Percentiles rank a stretch among this genome's conserved stretches.
Evolutionary conservation across 2,113 vertebrate genomes (phyloP).

Genomic region (Notechis scutatus): DNA sequence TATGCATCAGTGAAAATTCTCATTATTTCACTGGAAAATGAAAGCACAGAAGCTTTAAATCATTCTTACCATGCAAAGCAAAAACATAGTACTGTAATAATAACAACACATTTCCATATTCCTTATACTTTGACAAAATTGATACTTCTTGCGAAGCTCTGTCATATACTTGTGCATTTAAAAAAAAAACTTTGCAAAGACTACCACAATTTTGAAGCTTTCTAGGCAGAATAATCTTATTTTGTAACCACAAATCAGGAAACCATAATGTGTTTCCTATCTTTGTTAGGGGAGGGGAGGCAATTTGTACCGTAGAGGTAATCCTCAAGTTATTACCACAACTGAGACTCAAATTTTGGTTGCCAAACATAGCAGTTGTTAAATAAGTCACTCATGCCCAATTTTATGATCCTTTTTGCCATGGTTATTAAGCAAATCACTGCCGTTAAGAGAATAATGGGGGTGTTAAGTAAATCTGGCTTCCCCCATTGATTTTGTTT

Average conservation of each 20-base stretch:
- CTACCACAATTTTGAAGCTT: neutral
- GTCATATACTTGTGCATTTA: constrained; percentile 30
- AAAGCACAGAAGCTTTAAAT: neutral
- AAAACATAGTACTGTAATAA: neutral
- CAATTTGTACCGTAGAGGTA: neutral
- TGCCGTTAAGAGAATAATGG: neutral
- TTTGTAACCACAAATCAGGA: constrained; percentile 60
- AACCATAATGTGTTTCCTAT: constrained; percentile 51
- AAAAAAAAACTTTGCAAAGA: constrained; percentile 29
- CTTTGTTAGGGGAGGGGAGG: constrained; percentile 44
- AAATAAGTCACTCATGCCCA: neutral
- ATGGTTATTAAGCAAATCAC: neutral
- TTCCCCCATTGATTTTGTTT: neutral
- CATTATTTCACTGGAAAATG: neutral
- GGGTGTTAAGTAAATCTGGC: neutral
- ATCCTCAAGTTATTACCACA: neutral
- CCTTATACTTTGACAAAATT: neutral
- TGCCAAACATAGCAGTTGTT: neutral
- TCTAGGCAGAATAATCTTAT: constrained; percentile 20
- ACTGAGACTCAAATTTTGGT: neutral
- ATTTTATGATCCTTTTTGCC: neutral
- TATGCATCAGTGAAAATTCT: neutral
- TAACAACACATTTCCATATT: neutral
- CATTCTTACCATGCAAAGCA: neutral
- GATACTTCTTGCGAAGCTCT: constrained; percentile 19